A percentile compares a stretch with the other conserved stretches of the same genome.
Evolutionary conservation across 2,888 invertebrate species (phyloP).

Genomic region (Melanophora roralis): DNA sequence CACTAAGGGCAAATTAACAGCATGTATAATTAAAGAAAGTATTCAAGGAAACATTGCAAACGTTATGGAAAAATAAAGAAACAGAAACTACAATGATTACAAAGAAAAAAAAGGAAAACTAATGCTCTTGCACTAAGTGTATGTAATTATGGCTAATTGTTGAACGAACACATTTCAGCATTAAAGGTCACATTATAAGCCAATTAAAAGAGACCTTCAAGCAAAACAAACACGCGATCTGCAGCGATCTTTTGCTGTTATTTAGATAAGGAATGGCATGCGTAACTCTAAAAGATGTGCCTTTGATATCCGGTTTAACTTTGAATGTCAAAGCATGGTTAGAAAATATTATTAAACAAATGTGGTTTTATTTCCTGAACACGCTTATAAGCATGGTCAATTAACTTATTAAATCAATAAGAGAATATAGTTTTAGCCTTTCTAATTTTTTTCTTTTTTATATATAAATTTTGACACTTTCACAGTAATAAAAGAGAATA

Average conservation of each 20-base stretch:
- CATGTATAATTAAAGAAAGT: constrained; percentile 49
- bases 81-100: neutral
- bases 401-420: too few relatives aligned
- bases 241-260: neutral
- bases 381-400: too few relatives aligned
- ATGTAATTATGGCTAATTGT: constrained; percentile 22
- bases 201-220: constrained; percentile 50
- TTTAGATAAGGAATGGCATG: neutral
- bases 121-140: neutral
- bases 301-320: neutral
- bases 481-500: too few relatives aligned
- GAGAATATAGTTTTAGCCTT: too few relatives aligned
- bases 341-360: neutral
- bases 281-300: neutral
- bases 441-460: too few relatives aligned
- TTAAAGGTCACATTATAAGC: constrained; percentile 31
- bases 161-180: neutral
- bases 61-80: neutral
- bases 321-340: neutral
- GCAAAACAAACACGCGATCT: constrained; percentile 44
- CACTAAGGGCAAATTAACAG: neutral
- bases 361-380: too few relatives aligned
- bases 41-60: constrained; percentile 32
- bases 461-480: too few relatives aligned
- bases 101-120: constrained; percentile 10